Evolutionary conservation across 1,140 invertebrate species (phyloP), one percentile per base, ranked within the genome.

Genomic region (Pseudomyrmex concolor): DNA sequence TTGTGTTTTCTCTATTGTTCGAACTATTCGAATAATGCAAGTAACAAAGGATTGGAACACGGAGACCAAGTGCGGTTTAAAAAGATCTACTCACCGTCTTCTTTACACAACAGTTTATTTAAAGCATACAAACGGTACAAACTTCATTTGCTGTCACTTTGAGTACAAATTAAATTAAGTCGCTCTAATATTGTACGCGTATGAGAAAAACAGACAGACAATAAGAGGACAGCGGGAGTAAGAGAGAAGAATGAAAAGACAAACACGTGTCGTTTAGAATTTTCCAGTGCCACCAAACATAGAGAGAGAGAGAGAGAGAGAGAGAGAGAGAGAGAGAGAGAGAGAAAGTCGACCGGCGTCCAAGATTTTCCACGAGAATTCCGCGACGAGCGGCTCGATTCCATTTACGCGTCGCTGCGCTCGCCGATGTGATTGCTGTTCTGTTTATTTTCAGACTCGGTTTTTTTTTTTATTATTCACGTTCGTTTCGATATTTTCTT

Each of bases 121-220:
- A 91, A 94, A 94, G 93, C 93, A 94, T 94, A 94, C 93, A 94
- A 94, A 94, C 92, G 91, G 93, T 94, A 94, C 92, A 94, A 94
- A 94, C 93, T 89, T 85, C 59, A 78, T 89, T 90, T 91, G 89
- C 91, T 90, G 90, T 92, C 89, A 91, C 78, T 91, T 90, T 90
- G 85, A 91, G 86, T 92, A 92, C 87, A 93, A 93, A 93, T 93
- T 87, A 91, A 92, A 92, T 91, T 89, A 92, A 90, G 73, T 92
- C 90, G 91, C 77, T 91, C 88, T 89, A 84, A 84, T 90, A 85
- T 87, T 78, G 86, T 86, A 87, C 88, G 82, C 88, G 84, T 87
- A 88, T 50, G 67, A 85, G 74, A 62, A 74, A 55, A 22, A 68
- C 81, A 57, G 76, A 45, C 1, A 77, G 45, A 67, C 25, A 25